Conservation (phyloP, 2,888 invertebrate species). For the Platynereis dumerilii region DNA sequence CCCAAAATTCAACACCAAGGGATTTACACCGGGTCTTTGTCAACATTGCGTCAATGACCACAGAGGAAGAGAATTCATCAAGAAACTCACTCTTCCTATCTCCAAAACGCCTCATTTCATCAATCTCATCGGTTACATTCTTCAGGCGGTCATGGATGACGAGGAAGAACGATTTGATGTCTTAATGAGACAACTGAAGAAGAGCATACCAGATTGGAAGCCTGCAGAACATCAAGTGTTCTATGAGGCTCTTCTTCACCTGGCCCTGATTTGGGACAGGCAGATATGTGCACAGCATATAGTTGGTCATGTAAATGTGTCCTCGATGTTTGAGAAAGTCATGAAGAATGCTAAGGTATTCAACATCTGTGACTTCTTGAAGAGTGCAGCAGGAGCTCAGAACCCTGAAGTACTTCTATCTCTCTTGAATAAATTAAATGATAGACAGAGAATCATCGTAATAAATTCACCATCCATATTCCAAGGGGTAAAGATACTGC, state of each 20-base stretch:
- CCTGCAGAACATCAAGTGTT: neutral
- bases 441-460: slow-evolving; percentile 7
- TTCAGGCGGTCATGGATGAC: slow-evolving; percentile 13
- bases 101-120: slow-evolving; percentile 5
- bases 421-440: neutral
- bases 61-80: slow-evolving; percentile 13
- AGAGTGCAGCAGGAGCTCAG: neutral
- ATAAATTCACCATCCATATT: slow-evolving; percentile 9
- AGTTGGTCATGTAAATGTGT: neutral
- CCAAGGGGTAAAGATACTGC: neutral
- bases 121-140: slow-evolving; percentile 7
- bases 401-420: slow-evolving; percentile 2
- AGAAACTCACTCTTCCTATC: slow-evolving; percentile 16
- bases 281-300: neutral
- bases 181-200: neutral
- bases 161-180: slow-evolving; percentile 8
- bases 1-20: neutral
- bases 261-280: slow-evolving; percentile 16
- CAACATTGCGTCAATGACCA: slow-evolving; percentile 18
- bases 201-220: neutral
- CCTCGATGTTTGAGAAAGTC: slow-evolving; percentile 4
- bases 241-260: slow-evolving; percentile 18
- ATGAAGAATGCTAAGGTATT: slow-evolving; percentile 4
- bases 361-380: slow-evolving; percentile 13
- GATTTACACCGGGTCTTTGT: slow-evolving; percentile 11